These are phyloP conservation scores for Andrena camellia DNA, from an alignment of 2,888 invertebrate genomes.

Conservation along the genomic window DNA sequence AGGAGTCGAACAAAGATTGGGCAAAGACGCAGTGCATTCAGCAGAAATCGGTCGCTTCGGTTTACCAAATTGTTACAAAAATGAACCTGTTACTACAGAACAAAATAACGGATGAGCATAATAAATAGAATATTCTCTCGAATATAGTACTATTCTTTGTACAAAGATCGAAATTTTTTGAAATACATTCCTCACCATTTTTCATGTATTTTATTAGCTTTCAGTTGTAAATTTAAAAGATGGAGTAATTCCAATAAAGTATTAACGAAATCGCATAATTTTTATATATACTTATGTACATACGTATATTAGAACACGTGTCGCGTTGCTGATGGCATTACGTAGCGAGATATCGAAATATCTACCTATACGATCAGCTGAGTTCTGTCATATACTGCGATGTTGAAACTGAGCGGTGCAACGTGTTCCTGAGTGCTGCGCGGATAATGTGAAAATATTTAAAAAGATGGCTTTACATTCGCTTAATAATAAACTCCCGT, in stretches of 20 bases:
- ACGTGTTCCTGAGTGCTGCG: not conserved
- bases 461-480: conserved; percentile 42
- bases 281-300: not conserved
- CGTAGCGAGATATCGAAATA: conserved; percentile 53
- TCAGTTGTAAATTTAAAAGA: not conserved
- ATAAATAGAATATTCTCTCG: conserved; percentile 48
- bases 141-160: not conserved
- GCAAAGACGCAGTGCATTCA: conserved; percentile 89
- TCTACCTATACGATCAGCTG: conserved; percentile 29
- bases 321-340: conserved; percentile 24
- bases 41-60: conserved; percentile 91
- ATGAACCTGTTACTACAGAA: conserved; percentile 83
- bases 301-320: conserved; percentile 16
- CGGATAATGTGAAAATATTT: conserved; percentile 46
- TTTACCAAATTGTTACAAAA: conserved; percentile 90
- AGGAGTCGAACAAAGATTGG: conserved; percentile 93
- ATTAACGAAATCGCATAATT: not conserved
- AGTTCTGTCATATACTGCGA: conserved; percentile 14
- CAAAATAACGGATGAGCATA: conserved; percentile 28
- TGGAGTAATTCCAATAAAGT: not conserved
- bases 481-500: conserved; percentile 31
- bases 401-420: not conserved
- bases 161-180: not conserved
- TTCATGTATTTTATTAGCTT: not conserved
- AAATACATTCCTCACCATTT: conserved; percentile 5